Evolutionary conservation across 2,888 invertebrate genomes (phyloP).

Genomic region (Aelia acuminata): DNA sequence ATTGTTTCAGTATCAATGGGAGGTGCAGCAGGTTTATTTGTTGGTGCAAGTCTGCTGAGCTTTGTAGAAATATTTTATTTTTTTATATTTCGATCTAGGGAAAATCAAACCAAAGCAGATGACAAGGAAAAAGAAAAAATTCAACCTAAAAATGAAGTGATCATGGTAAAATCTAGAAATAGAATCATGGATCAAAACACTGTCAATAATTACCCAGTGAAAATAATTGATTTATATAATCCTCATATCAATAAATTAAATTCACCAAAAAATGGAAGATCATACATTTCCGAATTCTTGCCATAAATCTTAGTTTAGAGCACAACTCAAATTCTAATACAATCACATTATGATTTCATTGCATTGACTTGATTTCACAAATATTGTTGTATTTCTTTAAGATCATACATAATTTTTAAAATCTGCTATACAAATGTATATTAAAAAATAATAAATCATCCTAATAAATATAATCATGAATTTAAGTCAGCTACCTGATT

Average conservation of each 20-base stretch:
- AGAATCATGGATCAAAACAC: neutral
- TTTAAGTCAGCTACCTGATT: neutral
- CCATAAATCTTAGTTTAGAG: neutral
- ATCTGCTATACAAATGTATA: too few relatives aligned
- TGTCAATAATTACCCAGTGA: neutral
- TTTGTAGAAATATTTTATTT: conserved; percentile 77
- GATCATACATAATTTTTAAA: neutral
- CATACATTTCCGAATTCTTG: neutral
- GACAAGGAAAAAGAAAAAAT: neutral
- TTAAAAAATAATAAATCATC: too few relatives aligned
- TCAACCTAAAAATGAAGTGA: neutral
- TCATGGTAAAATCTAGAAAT: neutral
- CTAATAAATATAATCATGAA: neutral
- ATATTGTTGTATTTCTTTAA: neutral
- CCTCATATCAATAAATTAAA: neutral
- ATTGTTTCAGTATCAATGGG: conserved; percentile 75
- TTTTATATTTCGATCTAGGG: conserved; percentile 65
- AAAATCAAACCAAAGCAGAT: conserved; percentile 40
- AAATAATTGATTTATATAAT: conserved; percentile 7
- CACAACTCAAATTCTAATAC: neutral
- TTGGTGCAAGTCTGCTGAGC: conserved; percentile 78
- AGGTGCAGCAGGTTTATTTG: conserved; percentile 77
- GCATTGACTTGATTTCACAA: neutral
- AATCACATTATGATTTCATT: neutral
- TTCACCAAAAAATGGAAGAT: neutral